Evolutionary conservation across 2,797 vertebrate species (phyloP).

Genomic region (Chelmon rostratus): DNA sequence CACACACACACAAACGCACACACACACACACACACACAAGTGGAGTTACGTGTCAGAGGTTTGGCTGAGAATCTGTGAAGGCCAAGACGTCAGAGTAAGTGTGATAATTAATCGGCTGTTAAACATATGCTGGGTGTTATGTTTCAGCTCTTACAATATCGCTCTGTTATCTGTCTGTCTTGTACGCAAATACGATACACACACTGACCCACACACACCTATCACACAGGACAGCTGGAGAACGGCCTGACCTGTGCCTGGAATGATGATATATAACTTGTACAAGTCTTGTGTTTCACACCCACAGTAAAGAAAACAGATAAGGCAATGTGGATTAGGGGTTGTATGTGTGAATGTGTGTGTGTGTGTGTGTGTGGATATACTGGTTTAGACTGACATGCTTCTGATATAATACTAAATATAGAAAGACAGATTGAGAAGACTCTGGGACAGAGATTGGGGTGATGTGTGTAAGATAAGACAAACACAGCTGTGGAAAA

Average conservation of each 20-base stretch:
- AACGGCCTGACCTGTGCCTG: conserved; percentile 2
- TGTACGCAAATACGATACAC: conserved; percentile 14
- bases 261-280: conserved; percentile 10
- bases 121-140: conserved; percentile 52
- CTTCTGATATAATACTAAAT: conserved; percentile 22
- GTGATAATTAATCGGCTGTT: conserved; percentile 49
- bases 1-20: neutral
- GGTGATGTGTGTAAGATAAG: conserved; percentile 15
- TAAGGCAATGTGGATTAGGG: conserved; percentile 12
- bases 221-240: conserved; percentile 36
- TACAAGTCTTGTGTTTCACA: conserved; percentile 37
- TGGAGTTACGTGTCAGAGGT: conserved; percentile 22
- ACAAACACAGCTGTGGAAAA: conserved; percentile 9
- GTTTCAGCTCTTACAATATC: conserved; percentile 23
- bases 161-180: conserved; percentile 19
- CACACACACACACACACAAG: neutral
- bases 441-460: neutral
- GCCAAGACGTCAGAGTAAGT: conserved; percentile 47
- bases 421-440: neutral
- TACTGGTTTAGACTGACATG: conserved; percentile 12
- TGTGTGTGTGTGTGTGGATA: neutral
- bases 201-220: conserved; percentile 1
- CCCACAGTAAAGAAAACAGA: conserved; percentile 27
- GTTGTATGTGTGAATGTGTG: neutral
- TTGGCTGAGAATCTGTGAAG: conserved; percentile 26